Conservation (phyloP, 2,113 vertebrate genomes). For the Rhombomys opimus region DNA sequence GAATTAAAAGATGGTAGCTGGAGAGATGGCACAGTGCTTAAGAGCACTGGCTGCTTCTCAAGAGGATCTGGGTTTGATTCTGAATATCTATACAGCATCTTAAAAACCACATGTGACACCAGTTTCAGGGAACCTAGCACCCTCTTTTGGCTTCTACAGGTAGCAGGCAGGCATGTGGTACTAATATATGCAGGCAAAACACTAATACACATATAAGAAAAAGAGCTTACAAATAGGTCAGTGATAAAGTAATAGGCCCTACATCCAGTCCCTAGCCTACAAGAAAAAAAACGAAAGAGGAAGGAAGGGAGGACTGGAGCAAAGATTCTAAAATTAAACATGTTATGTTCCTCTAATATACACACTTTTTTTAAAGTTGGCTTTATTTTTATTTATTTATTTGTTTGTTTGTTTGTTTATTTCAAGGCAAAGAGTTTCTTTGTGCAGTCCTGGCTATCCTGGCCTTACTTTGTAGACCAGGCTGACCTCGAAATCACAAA, state of each 20-base stretch:
- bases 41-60: background rate
- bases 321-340: background rate
- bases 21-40: background rate
- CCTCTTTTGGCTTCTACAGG: background rate
- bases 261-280: background rate
- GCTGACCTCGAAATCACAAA: too few species aligned
- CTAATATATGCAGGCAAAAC: background rate
- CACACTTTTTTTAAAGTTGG: background rate
- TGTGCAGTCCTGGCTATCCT: too few species aligned
- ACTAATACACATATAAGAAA: background rate
- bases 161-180: background rate
- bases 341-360: background rate
- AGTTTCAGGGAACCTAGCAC: background rate
- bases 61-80: background rate
- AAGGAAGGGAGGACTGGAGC: background rate
- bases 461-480: too few species aligned
- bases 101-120: background rate
- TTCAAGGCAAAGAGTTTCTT: too few species aligned
- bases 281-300: background rate
- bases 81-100: background rate
- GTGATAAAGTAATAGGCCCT: background rate
- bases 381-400: too few species aligned
- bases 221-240: background rate
- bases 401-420: too few species aligned
- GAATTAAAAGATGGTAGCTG: background rate